Evolutionary conservation across 1,140 invertebrate genomes (phyloP), one percentile per base, ranked within the genome.

Genomic region (Drosophila lini): DNA sequence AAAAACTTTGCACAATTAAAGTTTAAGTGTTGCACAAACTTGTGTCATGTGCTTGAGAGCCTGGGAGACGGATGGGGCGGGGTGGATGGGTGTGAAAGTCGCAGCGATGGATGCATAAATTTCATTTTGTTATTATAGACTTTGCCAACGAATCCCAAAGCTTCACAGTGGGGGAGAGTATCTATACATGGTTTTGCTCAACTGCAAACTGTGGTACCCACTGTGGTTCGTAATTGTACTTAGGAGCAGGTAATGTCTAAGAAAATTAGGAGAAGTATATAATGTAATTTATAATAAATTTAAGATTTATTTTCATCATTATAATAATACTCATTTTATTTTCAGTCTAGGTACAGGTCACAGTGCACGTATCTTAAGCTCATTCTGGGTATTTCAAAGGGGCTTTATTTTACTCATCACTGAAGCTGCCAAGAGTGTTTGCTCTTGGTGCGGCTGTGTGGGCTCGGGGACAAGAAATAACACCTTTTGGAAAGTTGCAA

Each of bases 1-100:
- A 83, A 83, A 76, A 88, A 83, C 81, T 88, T 89, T 88, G 80
- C 60, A 88, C 83, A 88, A 88, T 88, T 88, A 88, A 88, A 88
- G 84, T 88, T 88, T 88, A 88, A 88, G 83, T 88, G 83, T 88
- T 88, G 80, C 84, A 74, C 77, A 88, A 88, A 88, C 83, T 88
- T 88, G 65, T 74, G 64, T 64, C 84, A 59, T 67, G 76, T 67
- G 82, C 74, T 69, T 44, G 40, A 64, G 69, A 50, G 52, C 36
- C 52, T 10, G 52, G 19, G 11, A 53, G 50, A 36, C 32, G 16
- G 31, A 42, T 25, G 36, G 36, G 68, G 44, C 25, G 36, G 36
- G 15, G 47, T 31, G 50, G 28, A 34, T 34, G 32, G 32, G 22
- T 25, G 59, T 5, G 8, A 64, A 50, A 38, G 32, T 57, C 16